Percentiles rank a stretch among this genome's conserved stretches.
Conservation (phyloP, 1,140 invertebrate species). For the Ditylenchus dipsaci region DNA sequence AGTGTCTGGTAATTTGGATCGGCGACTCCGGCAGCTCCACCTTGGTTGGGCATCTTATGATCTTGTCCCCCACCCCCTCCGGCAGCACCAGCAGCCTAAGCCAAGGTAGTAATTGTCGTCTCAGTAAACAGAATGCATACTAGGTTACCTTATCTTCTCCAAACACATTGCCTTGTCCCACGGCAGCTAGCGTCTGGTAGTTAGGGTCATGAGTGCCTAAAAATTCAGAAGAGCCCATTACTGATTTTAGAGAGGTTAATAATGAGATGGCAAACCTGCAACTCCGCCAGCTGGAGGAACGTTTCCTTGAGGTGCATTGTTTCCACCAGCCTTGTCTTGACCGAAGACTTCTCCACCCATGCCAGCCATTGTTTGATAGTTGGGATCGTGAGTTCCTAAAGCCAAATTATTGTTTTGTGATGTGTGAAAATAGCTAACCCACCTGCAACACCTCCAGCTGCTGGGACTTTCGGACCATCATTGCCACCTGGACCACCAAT, state of each 20-base stretch:
- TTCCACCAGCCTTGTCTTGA: neutral
- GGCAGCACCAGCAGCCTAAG: no score
- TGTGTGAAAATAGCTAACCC: neutral
- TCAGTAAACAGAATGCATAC: no score
- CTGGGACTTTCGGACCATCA: neutral
- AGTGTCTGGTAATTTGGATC: constrained; percentile 28
- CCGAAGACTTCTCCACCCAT: constrained; percentile 19
- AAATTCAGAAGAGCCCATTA: neutral
- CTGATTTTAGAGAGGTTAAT: neutral
- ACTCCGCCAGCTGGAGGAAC: neutral
- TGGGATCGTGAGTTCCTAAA: constrained; percentile 25
- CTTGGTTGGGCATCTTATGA: neutral
- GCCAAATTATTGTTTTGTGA: no score
- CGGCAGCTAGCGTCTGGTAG: constrained; percentile 23
- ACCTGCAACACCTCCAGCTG: constrained; percentile 2
- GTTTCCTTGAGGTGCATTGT: neutral
- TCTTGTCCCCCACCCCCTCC: neutral
- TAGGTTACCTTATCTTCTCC: constrained; percentile 14
- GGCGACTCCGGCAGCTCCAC: constrained; percentile 6
- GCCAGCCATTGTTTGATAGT: constrained; percentile 25
- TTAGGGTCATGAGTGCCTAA: constrained; percentile 22
- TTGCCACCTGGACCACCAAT: neutral
- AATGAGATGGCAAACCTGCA: neutral
- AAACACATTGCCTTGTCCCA: constrained; percentile 20
- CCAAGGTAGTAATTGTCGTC: no score